Conservation (phyloP, 2,888 invertebrate genomes). For the Cepaea hortensis region DNA sequence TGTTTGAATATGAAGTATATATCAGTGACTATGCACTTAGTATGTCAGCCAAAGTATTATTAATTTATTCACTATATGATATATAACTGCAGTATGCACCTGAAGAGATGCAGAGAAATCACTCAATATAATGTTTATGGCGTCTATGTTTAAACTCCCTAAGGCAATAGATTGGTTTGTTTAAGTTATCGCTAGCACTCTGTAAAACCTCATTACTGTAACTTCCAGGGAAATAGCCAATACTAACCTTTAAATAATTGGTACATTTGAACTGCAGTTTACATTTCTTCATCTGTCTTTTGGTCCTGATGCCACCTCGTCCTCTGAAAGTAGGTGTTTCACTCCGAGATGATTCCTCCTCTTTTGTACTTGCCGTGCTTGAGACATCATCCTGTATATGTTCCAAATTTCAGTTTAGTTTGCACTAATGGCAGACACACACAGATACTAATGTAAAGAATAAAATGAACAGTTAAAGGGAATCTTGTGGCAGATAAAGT, state of each 20-base stretch:
- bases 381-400: slow-evolving; percentile 84
- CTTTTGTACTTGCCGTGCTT: slow-evolving; percentile 87
- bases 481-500: no score
- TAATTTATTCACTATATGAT: no score
- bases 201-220: background rate
- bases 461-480: no score
- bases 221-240: background rate
- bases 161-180: no score
- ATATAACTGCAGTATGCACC: no score
- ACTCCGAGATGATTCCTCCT: slow-evolving; percentile 85
- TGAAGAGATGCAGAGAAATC: no score
- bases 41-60: no score
- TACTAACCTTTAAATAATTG: slow-evolving; percentile 79
- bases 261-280: slow-evolving; percentile 86
- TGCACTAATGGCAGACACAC: background rate
- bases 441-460: no score
- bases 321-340: slow-evolving; percentile 84
- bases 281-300: slow-evolving; percentile 78
- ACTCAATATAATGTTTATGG: no score
- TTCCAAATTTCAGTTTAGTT: background rate
- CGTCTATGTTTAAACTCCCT: no score
- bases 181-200: background rate
- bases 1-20: no score
- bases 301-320: slow-evolving; percentile 78
- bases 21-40: no score